phyloP scores from a whole-genome alignment of 2,888 invertebrate species.

The Agapetus fuscipes region DNA sequence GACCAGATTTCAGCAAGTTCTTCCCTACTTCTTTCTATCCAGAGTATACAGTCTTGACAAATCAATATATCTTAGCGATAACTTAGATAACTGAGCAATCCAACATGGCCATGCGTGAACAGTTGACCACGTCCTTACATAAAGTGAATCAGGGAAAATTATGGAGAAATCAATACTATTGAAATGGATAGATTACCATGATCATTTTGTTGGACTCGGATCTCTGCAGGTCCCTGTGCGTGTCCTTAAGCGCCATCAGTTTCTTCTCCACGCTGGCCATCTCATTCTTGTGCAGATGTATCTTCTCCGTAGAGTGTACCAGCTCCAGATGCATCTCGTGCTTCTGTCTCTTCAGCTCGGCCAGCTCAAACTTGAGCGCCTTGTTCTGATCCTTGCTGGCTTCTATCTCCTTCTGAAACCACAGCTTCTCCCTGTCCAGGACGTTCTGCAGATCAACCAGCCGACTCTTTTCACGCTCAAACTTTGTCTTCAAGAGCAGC shows the following conservation, averaged over 20 bases:
- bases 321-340: slow-evolving; percentile 36
- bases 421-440: slow-evolving; percentile 34
- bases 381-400: slow-evolving; percentile 34
- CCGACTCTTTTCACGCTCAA: slow-evolving; percentile 42
- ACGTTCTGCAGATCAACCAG: slow-evolving; percentile 36
- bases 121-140: too few species aligned
- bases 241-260: slow-evolving; percentile 32
- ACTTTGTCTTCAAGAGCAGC: slow-evolving; percentile 39
- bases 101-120: too few species aligned
- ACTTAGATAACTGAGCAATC: too few species aligned
- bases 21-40: too few species aligned
- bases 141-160: too few species aligned
- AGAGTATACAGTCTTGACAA: too few species aligned
- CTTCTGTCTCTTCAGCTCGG: slow-evolving; percentile 29
- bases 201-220: slow-evolving; percentile 23
- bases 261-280: slow-evolving; percentile 41
- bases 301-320: slow-evolving; percentile 31
- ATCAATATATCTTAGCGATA: too few species aligned
- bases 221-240: slow-evolving; percentile 13
- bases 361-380: slow-evolving; percentile 21
- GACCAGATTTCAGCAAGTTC: too few species aligned
- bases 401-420: slow-evolving; percentile 31
- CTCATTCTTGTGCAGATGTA: slow-evolving; percentile 32
- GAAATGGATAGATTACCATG: too few species aligned
- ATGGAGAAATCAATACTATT: too few species aligned